Percentiles rank a stretch among this genome's conserved stretches.
These are phyloP conservation scores for Sebastes diploproa DNA, from an alignment of 2,797 vertebrate genomes.

Conservation along the genomic window DNA sequence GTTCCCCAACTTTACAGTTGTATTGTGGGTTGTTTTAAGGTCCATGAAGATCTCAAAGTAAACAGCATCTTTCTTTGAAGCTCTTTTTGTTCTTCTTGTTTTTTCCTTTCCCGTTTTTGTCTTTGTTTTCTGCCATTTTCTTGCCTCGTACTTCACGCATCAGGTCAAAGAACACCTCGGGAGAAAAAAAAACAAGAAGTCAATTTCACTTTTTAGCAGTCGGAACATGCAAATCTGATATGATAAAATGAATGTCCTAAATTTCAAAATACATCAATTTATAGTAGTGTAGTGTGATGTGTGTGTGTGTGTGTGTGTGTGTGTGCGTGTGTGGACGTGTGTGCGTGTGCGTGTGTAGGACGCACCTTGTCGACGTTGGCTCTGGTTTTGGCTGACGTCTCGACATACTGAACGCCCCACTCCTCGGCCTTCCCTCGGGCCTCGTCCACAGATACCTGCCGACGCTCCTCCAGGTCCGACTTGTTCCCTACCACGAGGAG, in stretches of 20 bases:
- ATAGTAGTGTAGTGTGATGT: too few relatives aligned
- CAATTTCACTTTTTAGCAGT: neutral
- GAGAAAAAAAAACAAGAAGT: neutral
- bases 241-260: neutral
- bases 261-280: neutral
- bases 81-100: slow-evolving; percentile 96
- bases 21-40: slow-evolving; percentile 42
- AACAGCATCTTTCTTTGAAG: slow-evolving; percentile 95
- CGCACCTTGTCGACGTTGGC: slow-evolving; percentile 98
- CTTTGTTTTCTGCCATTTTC: slow-evolving; percentile 99
- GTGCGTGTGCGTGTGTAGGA: too few relatives aligned
- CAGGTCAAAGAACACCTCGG: slow-evolving; percentile 96
- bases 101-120: slow-evolving; percentile 98
- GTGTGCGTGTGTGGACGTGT: too few relatives aligned
- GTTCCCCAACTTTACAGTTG: slow-evolving; percentile 41
- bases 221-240: neutral
- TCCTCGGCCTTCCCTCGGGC: slow-evolving; percentile 92
- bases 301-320: too few relatives aligned
- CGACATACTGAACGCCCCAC: slow-evolving; percentile 96
- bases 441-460: slow-evolving; percentile 93
- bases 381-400: slow-evolving; percentile 97
- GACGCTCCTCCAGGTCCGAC: slow-evolving; percentile 95
- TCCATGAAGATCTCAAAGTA: slow-evolving; percentile 87
- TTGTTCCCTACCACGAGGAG: slow-evolving; percentile 96
- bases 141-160: slow-evolving; percentile 98